Evolutionary conservation across 2,888 invertebrate species (phyloP).

Genomic region (Chromoteleia sp.): DNA sequence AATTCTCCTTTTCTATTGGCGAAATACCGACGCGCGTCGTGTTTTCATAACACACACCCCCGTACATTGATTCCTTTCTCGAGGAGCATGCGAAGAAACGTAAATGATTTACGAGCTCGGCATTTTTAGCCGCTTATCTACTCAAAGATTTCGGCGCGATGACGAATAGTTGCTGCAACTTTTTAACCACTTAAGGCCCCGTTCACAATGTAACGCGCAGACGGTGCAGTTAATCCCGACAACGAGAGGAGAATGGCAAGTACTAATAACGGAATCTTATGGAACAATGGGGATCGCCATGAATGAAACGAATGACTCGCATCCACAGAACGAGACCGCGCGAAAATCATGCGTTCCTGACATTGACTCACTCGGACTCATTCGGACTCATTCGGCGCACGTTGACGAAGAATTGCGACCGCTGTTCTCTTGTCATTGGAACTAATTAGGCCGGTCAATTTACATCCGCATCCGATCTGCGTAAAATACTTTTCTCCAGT

Average conservation of each 20-base stretch:
- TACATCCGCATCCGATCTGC: too few species aligned
- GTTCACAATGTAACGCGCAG: conserved; percentile 63
- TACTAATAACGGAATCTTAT: conserved; percentile 69
- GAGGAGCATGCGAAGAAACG: conserved; percentile 58
- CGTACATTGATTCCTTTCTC: conserved; percentile 57
- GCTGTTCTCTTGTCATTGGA: conserved; percentile 7
- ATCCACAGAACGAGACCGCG: conserved; percentile 28
- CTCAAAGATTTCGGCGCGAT: conserved; percentile 64
- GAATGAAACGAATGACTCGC: conserved; percentile 67
- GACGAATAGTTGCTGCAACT: conserved; percentile 65
- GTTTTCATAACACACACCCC: conserved; percentile 61
- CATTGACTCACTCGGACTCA: conserved; percentile 17
- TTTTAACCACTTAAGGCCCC: conserved; percentile 68
- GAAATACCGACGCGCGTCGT: conserved; percentile 41
- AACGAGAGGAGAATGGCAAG: conserved; percentile 69
- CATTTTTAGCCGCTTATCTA: conserved; percentile 66
- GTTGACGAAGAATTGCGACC: neutral
- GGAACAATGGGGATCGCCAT: conserved; percentile 65
- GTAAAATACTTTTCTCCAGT: too few species aligned
- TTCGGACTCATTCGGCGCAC: too few species aligned
- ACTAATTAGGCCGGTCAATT: conserved; percentile 30
- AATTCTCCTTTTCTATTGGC: conserved; percentile 30
- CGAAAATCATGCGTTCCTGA: conserved; percentile 45
- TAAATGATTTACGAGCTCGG: conserved; percentile 65
- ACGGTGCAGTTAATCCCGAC: conserved; percentile 68